Conservation (phyloP, 37 sponge, comb jelly and placozoan genomes). For the Hormiphora californensis region DNA sequence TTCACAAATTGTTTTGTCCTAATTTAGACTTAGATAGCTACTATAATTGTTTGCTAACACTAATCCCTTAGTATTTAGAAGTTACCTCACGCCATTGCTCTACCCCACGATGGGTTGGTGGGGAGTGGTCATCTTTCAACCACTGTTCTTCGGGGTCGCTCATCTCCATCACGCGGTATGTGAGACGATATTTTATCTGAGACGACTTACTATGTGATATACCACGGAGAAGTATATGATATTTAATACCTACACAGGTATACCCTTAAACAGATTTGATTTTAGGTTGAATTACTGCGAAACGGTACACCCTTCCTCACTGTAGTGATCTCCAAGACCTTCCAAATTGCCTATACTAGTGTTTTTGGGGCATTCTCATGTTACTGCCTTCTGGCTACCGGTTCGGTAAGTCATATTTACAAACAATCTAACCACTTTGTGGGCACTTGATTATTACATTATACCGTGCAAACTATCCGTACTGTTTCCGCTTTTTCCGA, state of each 20-base stretch:
- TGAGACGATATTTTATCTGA: neutral
- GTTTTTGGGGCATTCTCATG: constrained; percentile 22
- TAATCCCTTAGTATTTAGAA: constrained; percentile 63
- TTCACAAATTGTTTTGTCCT: neutral
- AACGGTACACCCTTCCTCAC: neutral
- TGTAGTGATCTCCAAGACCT: neutral
- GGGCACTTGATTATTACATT: too few relatives aligned
- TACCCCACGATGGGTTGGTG: constrained; percentile 57
- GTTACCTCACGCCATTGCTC: constrained; percentile 75
- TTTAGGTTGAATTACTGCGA: neutral
- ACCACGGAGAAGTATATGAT: too few relatives aligned
- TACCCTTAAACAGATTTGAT: neutral
- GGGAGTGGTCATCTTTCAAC: constrained; percentile 62
- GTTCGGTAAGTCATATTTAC: constrained; percentile 36
- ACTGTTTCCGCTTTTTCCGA: too few relatives aligned
- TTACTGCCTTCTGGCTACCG: neutral
- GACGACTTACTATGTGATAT: neutral
- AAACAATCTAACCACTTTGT: too few relatives aligned
- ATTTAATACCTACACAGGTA: neutral
- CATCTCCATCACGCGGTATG: constrained; percentile 83
- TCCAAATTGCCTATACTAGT: constrained; percentile 16
- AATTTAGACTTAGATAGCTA: neutral
- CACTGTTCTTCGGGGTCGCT: constrained; percentile 82
- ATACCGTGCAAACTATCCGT: too few relatives aligned
- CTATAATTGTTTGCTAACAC: neutral